These are phyloP conservation scores for Cyanoramphus novaezelandiae DNA, from an alignment of 2,113 vertebrate genomes.

Conservation along the genomic window DNA sequence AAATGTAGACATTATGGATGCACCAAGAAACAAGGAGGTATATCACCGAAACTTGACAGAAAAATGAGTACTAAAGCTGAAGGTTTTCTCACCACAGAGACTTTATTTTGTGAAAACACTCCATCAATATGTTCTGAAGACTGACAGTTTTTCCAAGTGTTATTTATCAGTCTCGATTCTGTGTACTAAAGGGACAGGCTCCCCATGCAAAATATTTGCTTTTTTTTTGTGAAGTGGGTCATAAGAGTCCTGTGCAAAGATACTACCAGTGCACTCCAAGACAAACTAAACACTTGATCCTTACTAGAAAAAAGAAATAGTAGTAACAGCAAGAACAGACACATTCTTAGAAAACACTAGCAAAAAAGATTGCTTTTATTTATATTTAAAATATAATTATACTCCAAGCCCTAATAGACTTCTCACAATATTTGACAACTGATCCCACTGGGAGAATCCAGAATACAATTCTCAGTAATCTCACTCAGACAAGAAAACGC, in stretches of 20 bases:
- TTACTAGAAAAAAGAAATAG: background rate
- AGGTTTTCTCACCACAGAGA: background rate
- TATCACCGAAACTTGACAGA: background rate
- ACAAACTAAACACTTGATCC: background rate
- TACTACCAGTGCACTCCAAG: background rate
- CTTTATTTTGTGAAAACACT: background rate
- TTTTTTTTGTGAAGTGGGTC: background rate
- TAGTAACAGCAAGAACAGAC: background rate
- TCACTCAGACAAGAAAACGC: background rate
- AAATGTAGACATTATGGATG: background rate
- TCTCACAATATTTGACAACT: background rate
- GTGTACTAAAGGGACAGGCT: background rate
- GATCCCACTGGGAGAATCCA: background rate
- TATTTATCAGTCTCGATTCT: background rate
- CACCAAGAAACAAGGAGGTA: background rate
- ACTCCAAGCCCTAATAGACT: background rate
- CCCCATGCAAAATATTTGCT: background rate
- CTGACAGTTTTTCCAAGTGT: background rate
- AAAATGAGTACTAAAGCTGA: background rate
- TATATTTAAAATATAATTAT: background rate
- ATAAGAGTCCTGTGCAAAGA: background rate
- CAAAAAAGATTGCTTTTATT: background rate
- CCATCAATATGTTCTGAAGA: background rate
- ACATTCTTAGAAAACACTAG: background rate
- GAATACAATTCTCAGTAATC: background rate